Conservation (phyloP, 2,888 invertebrate species). For the Dendrolimus pini region DNA sequence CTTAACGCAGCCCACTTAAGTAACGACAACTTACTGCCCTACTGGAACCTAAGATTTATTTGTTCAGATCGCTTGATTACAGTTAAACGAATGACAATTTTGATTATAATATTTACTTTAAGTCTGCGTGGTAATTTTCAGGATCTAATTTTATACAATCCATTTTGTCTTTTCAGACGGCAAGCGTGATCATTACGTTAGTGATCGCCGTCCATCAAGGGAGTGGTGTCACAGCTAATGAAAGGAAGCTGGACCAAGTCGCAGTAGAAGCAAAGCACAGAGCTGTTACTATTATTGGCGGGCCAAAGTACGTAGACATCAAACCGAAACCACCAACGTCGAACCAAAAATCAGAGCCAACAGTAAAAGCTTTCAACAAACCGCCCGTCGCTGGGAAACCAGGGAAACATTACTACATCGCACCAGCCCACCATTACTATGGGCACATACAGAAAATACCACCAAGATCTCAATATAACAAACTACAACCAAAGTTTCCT, state of each 20-base stretch:
- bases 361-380: slow-evolving; percentile 45
- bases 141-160: background rate
- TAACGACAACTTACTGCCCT: too few species aligned
- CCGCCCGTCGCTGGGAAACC: slow-evolving; percentile 40
- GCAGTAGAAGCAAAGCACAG: slow-evolving; percentile 54
- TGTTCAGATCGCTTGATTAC: too few species aligned
- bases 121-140: too few species aligned
- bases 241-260: slow-evolving; percentile 44
- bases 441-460: slow-evolving; percentile 34
- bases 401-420: slow-evolving; percentile 22
- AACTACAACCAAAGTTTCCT: slow-evolving; percentile 33
- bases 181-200: slow-evolving; percentile 67
- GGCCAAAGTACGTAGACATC: slow-evolving; percentile 42
- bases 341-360: slow-evolving; percentile 13
- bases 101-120: too few species aligned
- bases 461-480: slow-evolving; percentile 38
- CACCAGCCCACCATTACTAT: slow-evolving; percentile 31
- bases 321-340: slow-evolving; percentile 19
- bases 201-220: slow-evolving; percentile 62
- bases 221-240: slow-evolving; percentile 48
- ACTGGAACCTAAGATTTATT: too few species aligned
- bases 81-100: too few species aligned
- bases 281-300: slow-evolving; percentile 45
- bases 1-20: too few species aligned
- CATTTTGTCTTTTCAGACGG: slow-evolving; percentile 46